Evolutionary conservation across 1,140 invertebrate genomes (phyloP), one percentile per base, ranked within the genome.

Genomic region (Anastatus disparis): DNA sequence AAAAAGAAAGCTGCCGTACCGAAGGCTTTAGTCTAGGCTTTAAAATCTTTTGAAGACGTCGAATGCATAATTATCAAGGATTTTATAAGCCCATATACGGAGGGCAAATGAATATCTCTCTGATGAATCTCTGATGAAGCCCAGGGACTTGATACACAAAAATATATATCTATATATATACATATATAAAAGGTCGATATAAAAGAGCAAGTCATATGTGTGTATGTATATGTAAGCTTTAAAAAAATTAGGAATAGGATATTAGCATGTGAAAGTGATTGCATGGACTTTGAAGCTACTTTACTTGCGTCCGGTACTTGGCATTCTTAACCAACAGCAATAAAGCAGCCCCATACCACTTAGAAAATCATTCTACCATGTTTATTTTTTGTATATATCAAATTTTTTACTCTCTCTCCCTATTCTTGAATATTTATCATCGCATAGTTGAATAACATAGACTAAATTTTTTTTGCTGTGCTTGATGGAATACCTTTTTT

Each of bases 181-280:
- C n/a, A n/a, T n/a, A n/a, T n/a, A n/a, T n/a, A n/a, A n/a, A n/a
- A n/a, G n/a, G n/a, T n/a, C n/a, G n/a, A n/a, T n/a, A n/a, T n/a
- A n/a, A n/a, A n/a, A n/a, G n/a, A n/a, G n/a, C n/a, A n/a, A n/a
- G n/a, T n/a, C n/a, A n/a, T n/a, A n/a, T n/a, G n/a, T n/a, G n/a
- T n/a, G n/a, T n/a, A n/a, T n/a, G n/a, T n/a, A n/a, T n/a, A n/a
- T n/a, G n/a, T n/a, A n/a, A n/a, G n/a, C n/a, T n/a, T n/a, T n/a
- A n/a, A n/a, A 0, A 1, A 2, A 13, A 24, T 24, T 13, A 59
- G 20, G 24, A 40, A 59, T 15, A 12, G 15, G 26, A 48, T 13
- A 55, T 65, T 65, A 55, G 31, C 63, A 55, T 65, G 63, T 65
- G 35, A 65, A 65, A 65, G 63, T 22, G 35, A 64, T 58, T 9